phyloP scores from a whole-genome alignment of 2,888 invertebrate genomes.

The Stenolophus ochropezus region DNA sequence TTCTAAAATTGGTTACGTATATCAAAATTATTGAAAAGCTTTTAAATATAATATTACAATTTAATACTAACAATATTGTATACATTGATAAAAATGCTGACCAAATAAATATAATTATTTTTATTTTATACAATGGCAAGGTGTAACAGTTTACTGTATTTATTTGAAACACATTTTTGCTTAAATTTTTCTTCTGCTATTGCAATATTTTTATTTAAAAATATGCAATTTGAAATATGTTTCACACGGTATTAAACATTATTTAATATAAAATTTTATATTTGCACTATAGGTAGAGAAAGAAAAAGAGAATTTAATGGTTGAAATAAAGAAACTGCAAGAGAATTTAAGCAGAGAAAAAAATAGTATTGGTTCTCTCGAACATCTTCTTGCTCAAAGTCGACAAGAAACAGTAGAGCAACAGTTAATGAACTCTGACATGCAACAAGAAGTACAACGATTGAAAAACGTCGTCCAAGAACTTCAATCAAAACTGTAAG shows the following conservation, averaged over 20 bases:
- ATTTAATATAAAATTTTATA: no score
- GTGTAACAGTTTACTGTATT: no score
- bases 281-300: conserved; percentile 72
- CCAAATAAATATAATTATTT: no score
- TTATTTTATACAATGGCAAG: no score
- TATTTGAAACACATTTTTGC: no score
- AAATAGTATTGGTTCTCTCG: conserved; percentile 75
- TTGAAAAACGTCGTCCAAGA: conserved; percentile 76
- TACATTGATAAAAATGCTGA: no score
- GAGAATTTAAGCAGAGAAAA: conserved; percentile 73
- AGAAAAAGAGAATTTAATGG: conserved; percentile 73
- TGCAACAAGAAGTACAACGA: conserved; percentile 78
- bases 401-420: conserved; percentile 79
- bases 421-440: conserved; percentile 79
- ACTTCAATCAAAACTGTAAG: conserved; percentile 75
- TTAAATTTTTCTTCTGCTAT: background rate
- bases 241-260: no score
- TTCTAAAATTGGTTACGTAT: no score
- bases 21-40: no score
- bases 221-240: no score
- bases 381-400: conserved; percentile 76
- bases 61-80: no score
- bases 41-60: no score
- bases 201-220: background rate
- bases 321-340: conserved; percentile 72